Conservation (phyloP, 2,113 vertebrate species). For the Lasiurus cinereus region DNA sequence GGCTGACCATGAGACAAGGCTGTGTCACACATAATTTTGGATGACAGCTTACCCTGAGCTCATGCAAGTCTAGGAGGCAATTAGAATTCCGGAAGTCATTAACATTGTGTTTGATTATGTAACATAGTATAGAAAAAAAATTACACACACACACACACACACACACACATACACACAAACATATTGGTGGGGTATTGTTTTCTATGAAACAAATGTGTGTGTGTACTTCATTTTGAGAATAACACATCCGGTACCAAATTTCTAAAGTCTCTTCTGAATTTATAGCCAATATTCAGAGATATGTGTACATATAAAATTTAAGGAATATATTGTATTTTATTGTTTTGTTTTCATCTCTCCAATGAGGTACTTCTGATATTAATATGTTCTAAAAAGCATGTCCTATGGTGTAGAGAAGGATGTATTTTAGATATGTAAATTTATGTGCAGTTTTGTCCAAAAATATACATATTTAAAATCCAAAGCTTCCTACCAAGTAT, state of each 20-base stretch:
- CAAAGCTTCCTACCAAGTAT: neutral
- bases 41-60: conserved; percentile 87
- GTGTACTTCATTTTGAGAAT: too few relatives aligned
- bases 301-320: neutral
- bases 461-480: conserved; percentile 26
- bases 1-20: conserved; percentile 84
- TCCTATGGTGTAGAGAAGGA: neutral
- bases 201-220: neutral
- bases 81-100: conserved; percentile 83
- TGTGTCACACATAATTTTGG: conserved; percentile 86
- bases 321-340: neutral
- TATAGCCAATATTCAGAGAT: conserved; percentile 34
- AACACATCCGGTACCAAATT: neutral
- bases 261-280: conserved; percentile 45
- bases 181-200: neutral
- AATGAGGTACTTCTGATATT: neutral
- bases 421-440: conserved; percentile 11
- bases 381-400: neutral
- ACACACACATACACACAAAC: neutral
- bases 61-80: conserved; percentile 79
- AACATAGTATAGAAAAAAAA: conserved; percentile 80
- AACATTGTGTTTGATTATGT: conserved; percentile 81
- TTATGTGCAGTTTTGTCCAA: neutral
- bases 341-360: conserved; percentile 9
- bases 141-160: neutral